phyloP scores from a whole-genome alignment of 2,888 invertebrate genomes.

The Acleris holmiana region DNA sequence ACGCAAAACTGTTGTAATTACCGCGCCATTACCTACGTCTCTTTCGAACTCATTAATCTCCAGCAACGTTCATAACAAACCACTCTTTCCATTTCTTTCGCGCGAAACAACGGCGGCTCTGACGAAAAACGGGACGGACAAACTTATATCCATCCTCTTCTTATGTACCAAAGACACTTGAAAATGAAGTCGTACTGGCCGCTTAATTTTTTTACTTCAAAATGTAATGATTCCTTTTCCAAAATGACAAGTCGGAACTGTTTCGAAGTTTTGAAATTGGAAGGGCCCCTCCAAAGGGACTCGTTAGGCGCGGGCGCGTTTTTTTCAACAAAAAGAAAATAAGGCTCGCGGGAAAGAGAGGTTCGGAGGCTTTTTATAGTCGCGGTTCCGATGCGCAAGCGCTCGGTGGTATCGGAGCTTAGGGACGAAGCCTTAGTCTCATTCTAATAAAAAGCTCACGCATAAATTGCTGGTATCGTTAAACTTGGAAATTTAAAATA shows the following conservation, averaged over 20 bases:
- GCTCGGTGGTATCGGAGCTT: conserved; percentile 81
- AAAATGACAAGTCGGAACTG: conserved; percentile 66
- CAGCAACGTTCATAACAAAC: conserved; percentile 59
- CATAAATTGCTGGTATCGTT: conserved; percentile 76
- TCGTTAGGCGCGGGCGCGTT: conserved; percentile 67
- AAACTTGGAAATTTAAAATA: conserved; percentile 63
- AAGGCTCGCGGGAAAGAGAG: conserved; percentile 80
- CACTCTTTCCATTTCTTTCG: conserved; percentile 74
- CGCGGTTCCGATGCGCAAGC: conserved; percentile 78
- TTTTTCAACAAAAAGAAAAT: conserved; percentile 74
- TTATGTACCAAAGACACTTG: conserved; percentile 48
- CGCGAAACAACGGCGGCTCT: conserved; percentile 54
- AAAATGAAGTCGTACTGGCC: conserved; percentile 62
- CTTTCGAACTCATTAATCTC: conserved; percentile 78
- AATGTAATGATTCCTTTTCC: conserved; percentile 59
- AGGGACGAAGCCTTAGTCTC: conserved; percentile 79
- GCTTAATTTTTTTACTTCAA: conserved; percentile 51
- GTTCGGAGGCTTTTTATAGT: conserved; percentile 81
- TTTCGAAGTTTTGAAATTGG: conserved; percentile 61
- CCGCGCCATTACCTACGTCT: conserved; percentile 72
- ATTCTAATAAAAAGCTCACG: conserved; percentile 83
- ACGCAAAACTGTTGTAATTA: conserved; percentile 76
- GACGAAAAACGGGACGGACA: conserved; percentile 52
- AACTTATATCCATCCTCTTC: conserved; percentile 64
- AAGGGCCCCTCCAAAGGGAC: conserved; percentile 64